These are phyloP conservation scores for Gymnodraco acuticeps DNA, from an alignment of 2,797 vertebrate genomes.

Conservation along the genomic window DNA sequence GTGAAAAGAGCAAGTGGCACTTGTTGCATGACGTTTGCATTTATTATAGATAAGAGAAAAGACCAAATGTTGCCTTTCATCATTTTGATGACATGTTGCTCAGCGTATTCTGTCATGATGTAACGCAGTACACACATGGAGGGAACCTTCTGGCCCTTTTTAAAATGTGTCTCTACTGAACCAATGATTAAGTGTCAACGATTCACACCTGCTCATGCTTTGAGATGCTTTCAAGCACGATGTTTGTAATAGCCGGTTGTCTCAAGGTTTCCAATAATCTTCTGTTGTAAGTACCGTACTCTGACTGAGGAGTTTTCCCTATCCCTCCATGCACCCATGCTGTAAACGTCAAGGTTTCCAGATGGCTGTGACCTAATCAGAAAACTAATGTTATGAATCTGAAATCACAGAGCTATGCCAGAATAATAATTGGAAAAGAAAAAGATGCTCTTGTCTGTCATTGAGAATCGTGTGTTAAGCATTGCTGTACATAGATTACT, in stretches of 20 bases:
- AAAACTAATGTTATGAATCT: not conserved
- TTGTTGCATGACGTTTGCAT: slow-evolving; percentile 7
- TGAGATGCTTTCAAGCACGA: not conserved
- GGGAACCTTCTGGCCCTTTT: not conserved
- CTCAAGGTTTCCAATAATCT: not conserved
- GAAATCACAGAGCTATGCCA: not conserved
- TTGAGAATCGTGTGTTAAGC: not conserved
- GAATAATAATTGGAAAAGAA: not conserved
- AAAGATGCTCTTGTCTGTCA: not conserved
- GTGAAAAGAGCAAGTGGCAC: slow-evolving; percentile 7
- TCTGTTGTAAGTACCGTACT: not conserved
- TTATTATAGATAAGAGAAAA: slow-evolving; percentile 7
- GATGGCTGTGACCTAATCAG: not conserved
- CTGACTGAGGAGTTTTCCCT: not conserved
- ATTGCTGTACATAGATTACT: not conserved
- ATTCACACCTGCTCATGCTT: not conserved
- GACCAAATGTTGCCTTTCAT: not conserved
- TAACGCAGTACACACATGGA: not conserved
- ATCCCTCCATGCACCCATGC: not conserved
- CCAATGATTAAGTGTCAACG: not conserved
- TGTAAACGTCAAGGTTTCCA: not conserved
- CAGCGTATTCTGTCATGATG: not conserved
- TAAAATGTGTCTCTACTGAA: not conserved
- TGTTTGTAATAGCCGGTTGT: not conserved
- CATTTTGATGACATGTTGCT: not conserved